phyloP scores from a whole-genome alignment of 2,113 vertebrate species.

The Chloebia gouldiae region DNA sequence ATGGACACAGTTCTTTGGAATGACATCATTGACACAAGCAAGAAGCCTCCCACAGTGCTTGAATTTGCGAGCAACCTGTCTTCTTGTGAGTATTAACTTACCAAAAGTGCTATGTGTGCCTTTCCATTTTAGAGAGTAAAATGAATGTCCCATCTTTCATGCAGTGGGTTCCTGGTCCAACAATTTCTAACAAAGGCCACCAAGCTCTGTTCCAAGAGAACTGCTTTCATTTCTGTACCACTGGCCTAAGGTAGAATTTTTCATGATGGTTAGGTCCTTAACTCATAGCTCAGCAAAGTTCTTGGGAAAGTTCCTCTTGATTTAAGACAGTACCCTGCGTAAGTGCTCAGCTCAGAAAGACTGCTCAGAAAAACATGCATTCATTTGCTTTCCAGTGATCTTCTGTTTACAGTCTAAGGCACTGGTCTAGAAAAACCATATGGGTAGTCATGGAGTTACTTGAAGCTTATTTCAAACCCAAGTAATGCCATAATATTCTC shows the following conservation, averaged over 20 bases:
- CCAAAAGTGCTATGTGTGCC: background rate
- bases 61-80: slow-evolving; percentile 45
- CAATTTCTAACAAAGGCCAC: background rate
- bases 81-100: slow-evolving; percentile 74
- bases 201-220: background rate
- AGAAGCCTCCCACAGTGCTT: slow-evolving; percentile 58
- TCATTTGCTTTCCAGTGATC: background rate
- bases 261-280: background rate
- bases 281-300: background rate
- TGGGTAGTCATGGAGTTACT: background rate
- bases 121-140: background rate
- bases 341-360: background rate
- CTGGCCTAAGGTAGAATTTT: background rate
- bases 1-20: slow-evolving; percentile 88
- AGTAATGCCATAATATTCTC: background rate
- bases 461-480: background rate
- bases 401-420: background rate
- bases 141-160: background rate
- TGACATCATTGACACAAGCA: slow-evolving; percentile 79
- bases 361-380: background rate
- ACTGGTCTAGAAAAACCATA: background rate
- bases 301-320: background rate
- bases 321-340: background rate
- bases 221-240: background rate
- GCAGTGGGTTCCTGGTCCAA: background rate